Conservation (phyloP, 1,140 invertebrate genomes). For the Stenopsyche tienmushanensis region DNA sequence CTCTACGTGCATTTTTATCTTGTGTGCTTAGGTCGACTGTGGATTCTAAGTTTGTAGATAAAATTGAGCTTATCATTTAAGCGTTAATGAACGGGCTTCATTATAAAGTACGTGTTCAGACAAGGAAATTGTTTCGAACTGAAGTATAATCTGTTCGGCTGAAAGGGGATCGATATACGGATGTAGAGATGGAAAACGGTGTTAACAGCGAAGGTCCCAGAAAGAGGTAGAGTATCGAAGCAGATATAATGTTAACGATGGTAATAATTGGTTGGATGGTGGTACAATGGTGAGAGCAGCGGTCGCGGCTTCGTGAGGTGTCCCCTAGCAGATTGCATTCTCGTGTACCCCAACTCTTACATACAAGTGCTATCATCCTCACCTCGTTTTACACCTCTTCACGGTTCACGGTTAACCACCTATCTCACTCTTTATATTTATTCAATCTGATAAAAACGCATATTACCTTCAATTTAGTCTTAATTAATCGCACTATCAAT, state of each 20-base stretch:
- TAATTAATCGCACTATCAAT: too few species aligned
- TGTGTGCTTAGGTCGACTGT: too few species aligned
- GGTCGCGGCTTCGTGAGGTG: conserved; percentile 23
- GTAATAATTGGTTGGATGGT: background rate
- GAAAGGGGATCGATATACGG: background rate
- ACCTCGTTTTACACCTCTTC: background rate
- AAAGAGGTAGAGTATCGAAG: background rate
- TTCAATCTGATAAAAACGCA: background rate
- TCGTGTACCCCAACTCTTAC: conserved; percentile 25
- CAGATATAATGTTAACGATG: background rate
- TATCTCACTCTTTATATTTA: background rate
- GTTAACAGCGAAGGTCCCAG: background rate
- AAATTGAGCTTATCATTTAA: too few species aligned
- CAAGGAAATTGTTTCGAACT: too few species aligned
- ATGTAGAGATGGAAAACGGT: background rate
- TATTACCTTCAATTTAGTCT: background rate
- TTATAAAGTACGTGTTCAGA: too few species aligned
- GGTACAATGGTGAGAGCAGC: too few species aligned
- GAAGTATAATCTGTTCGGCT: background rate
- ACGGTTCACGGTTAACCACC: background rate
- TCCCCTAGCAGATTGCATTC: conserved; percentile 28
- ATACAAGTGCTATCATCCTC: conserved; percentile 11
- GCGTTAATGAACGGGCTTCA: too few species aligned
- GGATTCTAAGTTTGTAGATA: too few species aligned
- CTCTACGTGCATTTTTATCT: too few species aligned